These are phyloP conservation scores for Egretta garzetta DNA, from an alignment of 2,113 vertebrate genomes.

Conservation along the genomic window DNA sequence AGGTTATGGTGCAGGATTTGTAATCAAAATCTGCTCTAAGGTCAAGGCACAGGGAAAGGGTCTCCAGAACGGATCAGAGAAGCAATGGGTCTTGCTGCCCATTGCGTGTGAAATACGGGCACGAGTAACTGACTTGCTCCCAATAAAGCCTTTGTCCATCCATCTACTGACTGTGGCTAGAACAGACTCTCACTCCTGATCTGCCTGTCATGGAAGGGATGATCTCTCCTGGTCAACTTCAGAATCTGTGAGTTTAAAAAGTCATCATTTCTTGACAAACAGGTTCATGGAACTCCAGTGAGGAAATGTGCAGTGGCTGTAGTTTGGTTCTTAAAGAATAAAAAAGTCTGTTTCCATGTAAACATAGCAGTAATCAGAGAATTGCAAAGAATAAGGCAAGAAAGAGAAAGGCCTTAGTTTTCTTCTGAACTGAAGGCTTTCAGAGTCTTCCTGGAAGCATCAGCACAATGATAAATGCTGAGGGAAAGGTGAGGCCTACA, in stretches of 20 bases:
- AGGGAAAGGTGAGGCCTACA: conserved; percentile 7
- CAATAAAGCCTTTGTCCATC: background rate
- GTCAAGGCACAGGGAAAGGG: background rate
- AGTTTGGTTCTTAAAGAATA: background rate
- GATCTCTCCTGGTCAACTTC: background rate
- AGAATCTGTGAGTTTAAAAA: background rate
- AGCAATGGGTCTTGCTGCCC: background rate
- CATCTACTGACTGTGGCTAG: background rate
- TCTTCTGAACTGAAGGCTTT: background rate
- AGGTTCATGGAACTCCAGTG: background rate
- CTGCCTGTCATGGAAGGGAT: background rate
- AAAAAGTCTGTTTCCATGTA: background rate
- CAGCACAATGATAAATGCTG: background rate
- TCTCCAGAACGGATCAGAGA: background rate
- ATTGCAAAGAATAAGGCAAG: background rate
- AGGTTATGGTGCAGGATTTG: background rate
- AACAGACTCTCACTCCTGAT: background rate
- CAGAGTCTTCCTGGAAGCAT: conserved; percentile 8
- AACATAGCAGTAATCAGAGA: background rate
- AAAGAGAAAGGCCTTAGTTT: background rate
- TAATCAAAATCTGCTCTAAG: background rate
- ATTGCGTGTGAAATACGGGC: background rate
- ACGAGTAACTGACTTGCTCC: background rate
- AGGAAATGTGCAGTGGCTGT: background rate
- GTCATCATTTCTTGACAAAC: background rate